phyloP scores from a whole-genome alignment of 2,113 vertebrate species.

The Gobio gobio region DNA sequence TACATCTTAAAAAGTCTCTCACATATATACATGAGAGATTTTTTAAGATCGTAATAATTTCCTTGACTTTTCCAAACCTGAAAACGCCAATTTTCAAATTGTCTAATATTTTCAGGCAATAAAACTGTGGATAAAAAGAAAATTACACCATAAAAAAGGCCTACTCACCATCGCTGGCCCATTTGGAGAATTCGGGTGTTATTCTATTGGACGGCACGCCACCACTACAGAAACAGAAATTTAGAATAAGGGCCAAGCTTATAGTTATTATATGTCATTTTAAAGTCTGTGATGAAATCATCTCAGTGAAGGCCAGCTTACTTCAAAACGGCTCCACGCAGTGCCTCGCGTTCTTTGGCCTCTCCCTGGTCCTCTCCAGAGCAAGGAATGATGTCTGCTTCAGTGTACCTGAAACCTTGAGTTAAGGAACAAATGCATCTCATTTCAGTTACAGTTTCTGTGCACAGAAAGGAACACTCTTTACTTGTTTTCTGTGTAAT shows the following conservation, averaged over 20 bases:
- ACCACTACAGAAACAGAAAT: slow-evolving; percentile 77
- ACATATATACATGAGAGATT: no score
- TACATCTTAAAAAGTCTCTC: no score
- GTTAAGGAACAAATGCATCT: slow-evolving; percentile 73
- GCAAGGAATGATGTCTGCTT: slow-evolving; percentile 97
- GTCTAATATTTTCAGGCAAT: no score
- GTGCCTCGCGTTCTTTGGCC: slow-evolving; percentile 95
- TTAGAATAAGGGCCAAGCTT: not conserved
- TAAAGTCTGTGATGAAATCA: not conserved
- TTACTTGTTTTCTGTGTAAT: no score
- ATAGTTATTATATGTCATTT: not conserved
- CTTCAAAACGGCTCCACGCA: slow-evolving; percentile 97
- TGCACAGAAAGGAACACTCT: no score
- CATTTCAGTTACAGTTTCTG: not conserved
- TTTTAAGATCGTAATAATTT: no score
- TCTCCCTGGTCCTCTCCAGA: slow-evolving; percentile 97
- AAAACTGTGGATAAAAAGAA: not conserved
- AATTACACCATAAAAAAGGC: not conserved
- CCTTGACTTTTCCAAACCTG: no score
- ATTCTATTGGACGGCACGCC: slow-evolving; percentile 96
- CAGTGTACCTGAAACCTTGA: slow-evolving; percentile 84
- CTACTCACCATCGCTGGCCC: slow-evolving; percentile 93
- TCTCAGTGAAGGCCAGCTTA: slow-evolving; percentile 66
- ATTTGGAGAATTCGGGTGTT: slow-evolving; percentile 98
- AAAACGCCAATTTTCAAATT: no score